Percentiles rank a stretch among this genome's conserved stretches.
phyloP scores from a whole-genome alignment of 2,888 invertebrate genomes.

The Electrophaes corylata region DNA sequence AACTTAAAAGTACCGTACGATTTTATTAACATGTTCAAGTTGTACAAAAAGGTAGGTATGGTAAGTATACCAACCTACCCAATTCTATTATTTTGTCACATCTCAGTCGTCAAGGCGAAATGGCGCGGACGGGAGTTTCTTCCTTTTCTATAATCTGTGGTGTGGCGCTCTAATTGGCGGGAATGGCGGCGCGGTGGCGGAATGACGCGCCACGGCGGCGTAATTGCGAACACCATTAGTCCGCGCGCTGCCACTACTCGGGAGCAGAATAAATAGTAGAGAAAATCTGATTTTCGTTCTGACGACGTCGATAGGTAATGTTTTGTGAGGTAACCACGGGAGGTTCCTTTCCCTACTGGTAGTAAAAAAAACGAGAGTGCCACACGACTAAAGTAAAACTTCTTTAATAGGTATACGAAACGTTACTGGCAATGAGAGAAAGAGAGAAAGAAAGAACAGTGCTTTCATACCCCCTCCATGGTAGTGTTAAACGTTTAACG shows the following conservation, averaged over 20 bases:
- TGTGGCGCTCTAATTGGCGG: slow-evolving; percentile 14
- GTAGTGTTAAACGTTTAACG: too few species aligned
- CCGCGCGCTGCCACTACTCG: slow-evolving; percentile 40
- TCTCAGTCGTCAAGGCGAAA: slow-evolving; percentile 1
- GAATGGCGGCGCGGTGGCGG: slow-evolving; percentile 21
- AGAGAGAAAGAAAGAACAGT: too few species aligned
- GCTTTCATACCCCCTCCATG: too few species aligned
- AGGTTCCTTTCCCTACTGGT: too few species aligned
- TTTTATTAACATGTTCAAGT: too few species aligned
- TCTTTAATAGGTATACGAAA: too few species aligned
- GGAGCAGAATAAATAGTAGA: slow-evolving; percentile 9
- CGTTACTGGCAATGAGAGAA: too few species aligned
- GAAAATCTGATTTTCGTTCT: slow-evolving; percentile 57
- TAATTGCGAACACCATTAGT: slow-evolving; percentile 66
- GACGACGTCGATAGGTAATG: too few species aligned
- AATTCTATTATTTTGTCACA: background rate
- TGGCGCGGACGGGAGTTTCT: slow-evolving; percentile 7
- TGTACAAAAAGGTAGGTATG: too few species aligned
- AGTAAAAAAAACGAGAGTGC: background rate
- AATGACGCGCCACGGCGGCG: slow-evolving; percentile 42
- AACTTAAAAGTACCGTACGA: too few species aligned
- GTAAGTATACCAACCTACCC: background rate
- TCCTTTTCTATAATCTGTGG: too few species aligned
- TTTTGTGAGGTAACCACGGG: background rate
- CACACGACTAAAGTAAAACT: too few species aligned